Evolutionary conservation across 2,797 vertebrate genomes (phyloP).

Genomic region (Catharus ustulatus): DNA sequence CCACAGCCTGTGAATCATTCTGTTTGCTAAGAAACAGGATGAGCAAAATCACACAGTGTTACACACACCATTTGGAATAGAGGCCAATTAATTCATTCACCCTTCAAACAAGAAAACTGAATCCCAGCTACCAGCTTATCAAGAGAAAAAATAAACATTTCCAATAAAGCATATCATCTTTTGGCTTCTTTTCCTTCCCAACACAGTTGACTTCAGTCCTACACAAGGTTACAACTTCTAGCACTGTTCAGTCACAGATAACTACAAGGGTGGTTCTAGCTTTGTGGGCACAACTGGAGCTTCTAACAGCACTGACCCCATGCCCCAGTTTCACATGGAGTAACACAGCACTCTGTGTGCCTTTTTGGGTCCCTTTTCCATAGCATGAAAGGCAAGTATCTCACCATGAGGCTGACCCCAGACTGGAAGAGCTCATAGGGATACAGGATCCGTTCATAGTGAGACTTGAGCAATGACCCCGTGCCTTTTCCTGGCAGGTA

Average conservation of each 20-base stretch:
- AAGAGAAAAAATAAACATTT: neutral
- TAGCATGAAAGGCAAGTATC: neutral
- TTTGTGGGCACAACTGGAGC: neutral
- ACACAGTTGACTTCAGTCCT: neutral
- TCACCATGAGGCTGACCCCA: slow-evolving; percentile 90
- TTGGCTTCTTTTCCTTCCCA: neutral
- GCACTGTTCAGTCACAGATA: neutral
- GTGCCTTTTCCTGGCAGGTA: slow-evolving; percentile 92
- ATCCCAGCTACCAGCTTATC: neutral
- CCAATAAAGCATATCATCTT: neutral
- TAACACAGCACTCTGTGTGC: neutral
- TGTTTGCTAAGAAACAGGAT: neutral
- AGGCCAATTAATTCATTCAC: neutral
- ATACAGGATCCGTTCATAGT: slow-evolving; percentile 95
- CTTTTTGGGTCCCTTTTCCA: neutral
- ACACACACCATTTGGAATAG: neutral
- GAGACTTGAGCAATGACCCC: slow-evolving; percentile 90
- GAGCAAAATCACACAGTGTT: neutral
- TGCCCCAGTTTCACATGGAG: neutral
- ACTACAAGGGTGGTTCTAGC: neutral
- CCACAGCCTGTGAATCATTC: neutral
- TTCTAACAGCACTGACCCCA: neutral
- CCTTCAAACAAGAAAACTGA: neutral
- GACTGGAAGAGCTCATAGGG: slow-evolving; percentile 98
- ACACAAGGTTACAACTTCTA: neutral